A percentile compares a stretch with the other conserved stretches of the same genome.
Evolutionary conservation across 2,113 vertebrate genomes (phyloP).

Genomic region (Antennarius striatus): DNA sequence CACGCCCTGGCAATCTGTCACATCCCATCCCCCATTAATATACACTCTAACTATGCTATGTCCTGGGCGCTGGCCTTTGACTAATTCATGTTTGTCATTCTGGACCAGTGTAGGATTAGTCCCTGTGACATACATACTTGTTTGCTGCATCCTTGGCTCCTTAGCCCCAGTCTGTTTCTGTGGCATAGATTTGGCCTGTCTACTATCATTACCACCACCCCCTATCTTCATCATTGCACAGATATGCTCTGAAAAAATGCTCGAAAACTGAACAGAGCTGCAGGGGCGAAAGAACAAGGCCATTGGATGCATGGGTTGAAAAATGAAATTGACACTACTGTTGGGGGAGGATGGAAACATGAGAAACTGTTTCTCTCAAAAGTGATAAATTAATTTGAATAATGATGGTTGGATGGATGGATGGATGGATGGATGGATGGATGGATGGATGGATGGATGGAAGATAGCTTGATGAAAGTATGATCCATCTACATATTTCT

Average conservation of each 20-base stretch:
- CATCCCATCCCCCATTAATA: conserved; percentile 30
- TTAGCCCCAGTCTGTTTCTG: conserved; percentile 32
- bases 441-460: too few species aligned
- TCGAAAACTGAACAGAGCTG: conserved; percentile 19
- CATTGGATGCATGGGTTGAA: conserved; percentile 33
- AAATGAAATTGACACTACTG: conserved; percentile 21
- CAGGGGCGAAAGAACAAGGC: conserved; percentile 21
- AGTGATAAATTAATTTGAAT: too few species aligned
- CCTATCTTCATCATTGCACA: conserved; percentile 53
- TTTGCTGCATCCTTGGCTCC: conserved; percentile 36
- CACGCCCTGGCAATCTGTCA: conserved; percentile 26
- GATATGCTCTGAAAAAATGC: conserved; percentile 44
- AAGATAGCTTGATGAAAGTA: conserved; percentile 56
- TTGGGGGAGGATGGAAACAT: conserved; percentile 8
- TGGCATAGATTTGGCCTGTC: conserved; percentile 61
- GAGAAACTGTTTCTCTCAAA: not conserved
- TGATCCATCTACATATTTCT: conserved; percentile 56
- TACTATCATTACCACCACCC: conserved; percentile 51
- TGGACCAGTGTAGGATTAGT: conserved; percentile 67
- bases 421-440: not conserved
- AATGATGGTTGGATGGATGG: conserved; percentile 8
- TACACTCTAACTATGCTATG: not conserved
- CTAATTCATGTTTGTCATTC: conserved; percentile 69
- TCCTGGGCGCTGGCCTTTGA: conserved; percentile 60
- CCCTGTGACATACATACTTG: conserved; percentile 49